Conservation (phyloP, 2,797 vertebrate species). For the Danio choprae region DNA sequence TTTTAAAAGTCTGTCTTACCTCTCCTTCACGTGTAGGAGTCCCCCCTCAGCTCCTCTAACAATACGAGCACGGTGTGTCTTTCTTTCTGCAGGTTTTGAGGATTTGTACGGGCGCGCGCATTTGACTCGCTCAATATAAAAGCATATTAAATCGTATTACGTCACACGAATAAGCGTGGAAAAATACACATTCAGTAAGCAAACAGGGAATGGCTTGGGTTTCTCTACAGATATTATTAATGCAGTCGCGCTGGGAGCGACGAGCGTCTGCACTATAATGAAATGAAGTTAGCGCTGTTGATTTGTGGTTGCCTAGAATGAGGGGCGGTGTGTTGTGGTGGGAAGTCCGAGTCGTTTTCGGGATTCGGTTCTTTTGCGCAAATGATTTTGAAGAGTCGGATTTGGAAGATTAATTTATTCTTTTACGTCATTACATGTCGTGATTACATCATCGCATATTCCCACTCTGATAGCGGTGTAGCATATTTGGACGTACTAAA, state of each 20-base stretch:
- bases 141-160: not conserved
- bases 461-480: no score
- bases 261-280: conserved; percentile 9
- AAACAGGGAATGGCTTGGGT: not conserved
- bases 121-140: not conserved
- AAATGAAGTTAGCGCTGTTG: conserved; percentile 31
- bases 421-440: not conserved
- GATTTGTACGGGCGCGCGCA: conserved; percentile 40
- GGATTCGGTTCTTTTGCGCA: not conserved
- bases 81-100: conserved; percentile 42
- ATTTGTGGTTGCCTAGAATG: conserved; percentile 16
- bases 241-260: not conserved
- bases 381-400: not conserved
- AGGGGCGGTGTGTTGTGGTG: conserved; percentile 24
- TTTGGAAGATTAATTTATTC: not conserved
- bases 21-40: conserved; percentile 30
- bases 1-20: conserved; percentile 41
- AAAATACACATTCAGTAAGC: not conserved
- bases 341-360: not conserved
- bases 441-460: not conserved
- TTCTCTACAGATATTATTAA: not conserved
- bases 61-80: conserved; percentile 45
- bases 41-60: conserved; percentile 27
- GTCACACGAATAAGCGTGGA: not conserved
- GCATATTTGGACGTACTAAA: not conserved